Conservation (phyloP, 2,888 invertebrate genomes). For the Ceraclea dissimilis region DNA sequence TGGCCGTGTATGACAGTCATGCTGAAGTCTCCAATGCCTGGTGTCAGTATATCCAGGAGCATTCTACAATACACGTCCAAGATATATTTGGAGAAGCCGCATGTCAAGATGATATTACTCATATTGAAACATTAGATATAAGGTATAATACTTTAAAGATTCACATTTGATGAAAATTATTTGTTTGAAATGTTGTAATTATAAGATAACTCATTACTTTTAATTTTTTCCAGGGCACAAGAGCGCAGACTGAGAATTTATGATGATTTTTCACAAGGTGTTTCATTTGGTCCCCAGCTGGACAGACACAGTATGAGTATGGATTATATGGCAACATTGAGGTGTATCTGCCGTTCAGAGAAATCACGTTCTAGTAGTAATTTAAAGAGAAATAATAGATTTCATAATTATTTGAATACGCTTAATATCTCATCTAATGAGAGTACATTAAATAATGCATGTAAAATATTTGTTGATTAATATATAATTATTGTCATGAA, state of each 20-base stretch:
- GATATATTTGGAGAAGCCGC: conserved; percentile 25
- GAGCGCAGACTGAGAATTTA: conserved; percentile 32
- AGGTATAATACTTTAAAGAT: too few species aligned
- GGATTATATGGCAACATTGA: conserved; percentile 64
- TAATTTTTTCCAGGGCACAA: conserved; percentile 40
- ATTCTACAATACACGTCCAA: neutral
- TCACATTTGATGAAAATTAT: too few species aligned
- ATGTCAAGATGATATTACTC: conserved; percentile 30
- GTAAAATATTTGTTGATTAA: conserved; percentile 30
- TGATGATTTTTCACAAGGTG: conserved; percentile 43
- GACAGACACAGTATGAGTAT: conserved; percentile 50
- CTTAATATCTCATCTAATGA: conserved; percentile 45
- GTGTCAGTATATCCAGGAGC: conserved; percentile 9
- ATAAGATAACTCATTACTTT: too few species aligned
- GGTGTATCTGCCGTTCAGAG: conserved; percentile 64
- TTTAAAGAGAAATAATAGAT: conserved; percentile 63
- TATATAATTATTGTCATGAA: too few species aligned
- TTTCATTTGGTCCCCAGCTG: conserved; percentile 42
- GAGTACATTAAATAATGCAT: conserved; percentile 44
- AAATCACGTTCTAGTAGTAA: conserved; percentile 49
- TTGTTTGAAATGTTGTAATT: too few species aligned
- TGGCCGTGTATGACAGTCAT: conserved; percentile 8
- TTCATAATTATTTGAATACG: conserved; percentile 69
- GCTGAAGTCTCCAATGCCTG: conserved; percentile 1
- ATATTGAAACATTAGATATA: conserved; percentile 30